phyloP scores from a whole-genome alignment of 2,113 vertebrate genomes.

The Cygnus buccinator region DNA sequence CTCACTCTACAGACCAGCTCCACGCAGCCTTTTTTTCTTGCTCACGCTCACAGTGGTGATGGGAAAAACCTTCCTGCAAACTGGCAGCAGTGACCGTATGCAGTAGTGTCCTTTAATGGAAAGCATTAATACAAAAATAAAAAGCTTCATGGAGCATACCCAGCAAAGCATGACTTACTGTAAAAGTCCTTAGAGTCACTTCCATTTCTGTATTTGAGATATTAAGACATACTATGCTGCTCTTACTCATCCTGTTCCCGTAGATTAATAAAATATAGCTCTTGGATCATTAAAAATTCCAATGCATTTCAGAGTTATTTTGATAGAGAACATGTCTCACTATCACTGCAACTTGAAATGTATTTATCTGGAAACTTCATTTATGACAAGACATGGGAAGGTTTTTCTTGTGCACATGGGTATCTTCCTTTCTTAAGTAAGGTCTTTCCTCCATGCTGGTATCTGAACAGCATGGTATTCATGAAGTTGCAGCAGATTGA shows the following conservation, averaged over 20 bases:
- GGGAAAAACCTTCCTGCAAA: neutral
- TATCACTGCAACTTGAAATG: neutral
- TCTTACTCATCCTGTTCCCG: neutral
- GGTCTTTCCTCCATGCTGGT: neutral
- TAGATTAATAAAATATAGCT: neutral
- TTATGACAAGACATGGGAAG: neutral
- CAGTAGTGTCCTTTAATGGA: neutral
- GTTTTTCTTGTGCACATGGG: neutral
- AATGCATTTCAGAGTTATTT: neutral
- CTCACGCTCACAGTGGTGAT: neutral
- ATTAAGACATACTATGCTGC: neutral
- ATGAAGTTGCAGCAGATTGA: neutral
- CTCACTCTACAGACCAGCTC: neutral
- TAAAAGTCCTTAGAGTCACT: neutral
- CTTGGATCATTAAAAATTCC: neutral
- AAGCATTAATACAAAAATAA: neutral
- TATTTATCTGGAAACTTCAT: neutral
- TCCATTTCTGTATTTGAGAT: neutral
- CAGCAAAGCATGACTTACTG: neutral
- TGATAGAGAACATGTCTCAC: neutral
- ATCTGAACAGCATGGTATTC: neutral
- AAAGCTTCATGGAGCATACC: neutral
- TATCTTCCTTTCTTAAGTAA: neutral
- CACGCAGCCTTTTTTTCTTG: neutral
- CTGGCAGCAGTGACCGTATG: neutral